Evolutionary conservation across 2,888 invertebrate species (phyloP).

Genomic region (Cosmopolites sordidus): DNA sequence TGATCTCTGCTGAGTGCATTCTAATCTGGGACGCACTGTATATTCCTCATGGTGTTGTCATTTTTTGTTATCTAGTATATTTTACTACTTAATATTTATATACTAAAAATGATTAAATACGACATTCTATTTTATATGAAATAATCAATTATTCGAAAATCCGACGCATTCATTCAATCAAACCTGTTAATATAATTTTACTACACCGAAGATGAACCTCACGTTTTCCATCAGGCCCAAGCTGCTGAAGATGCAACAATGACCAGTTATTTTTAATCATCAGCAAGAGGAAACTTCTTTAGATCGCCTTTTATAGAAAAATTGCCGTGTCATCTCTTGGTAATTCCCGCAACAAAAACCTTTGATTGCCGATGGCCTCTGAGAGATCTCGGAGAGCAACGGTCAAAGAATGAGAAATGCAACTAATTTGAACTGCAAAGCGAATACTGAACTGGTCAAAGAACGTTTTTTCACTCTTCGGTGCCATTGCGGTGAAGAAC

Average conservation of each 20-base stretch:
- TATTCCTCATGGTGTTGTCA: too few relatives aligned
- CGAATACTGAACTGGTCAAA: neutral
- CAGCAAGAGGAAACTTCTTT: slow-evolving; percentile 13
- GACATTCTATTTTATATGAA: too few relatives aligned
- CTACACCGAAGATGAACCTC: slow-evolving; percentile 4
- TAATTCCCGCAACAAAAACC: slow-evolving; percentile 24
- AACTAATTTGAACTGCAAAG: neutral
- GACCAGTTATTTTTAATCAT: slow-evolving; percentile 13
- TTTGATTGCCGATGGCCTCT: slow-evolving; percentile 19
- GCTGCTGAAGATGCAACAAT: slow-evolving; percentile 22
- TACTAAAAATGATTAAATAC: too few relatives aligned
- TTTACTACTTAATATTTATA: too few relatives aligned
- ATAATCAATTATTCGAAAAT: too few relatives aligned
- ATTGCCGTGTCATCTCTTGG: slow-evolving; percentile 17
- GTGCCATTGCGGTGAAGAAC: too few relatives aligned
- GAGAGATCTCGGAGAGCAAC: slow-evolving; percentile 8
- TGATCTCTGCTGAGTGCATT: too few relatives aligned
- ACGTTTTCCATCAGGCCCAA: slow-evolving; percentile 4
- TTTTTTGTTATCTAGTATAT: too few relatives aligned
- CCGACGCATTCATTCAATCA: neutral
- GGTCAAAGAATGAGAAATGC: slow-evolving; percentile 4
- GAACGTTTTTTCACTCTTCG: neutral
- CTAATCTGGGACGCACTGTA: too few relatives aligned
- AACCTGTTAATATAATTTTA: neutral
- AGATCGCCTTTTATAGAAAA: slow-evolving; percentile 14